These are phyloP conservation scores for Micoletzkya japonica DNA, from an alignment of 2,888 invertebrate species.

Conservation along the genomic window DNA sequence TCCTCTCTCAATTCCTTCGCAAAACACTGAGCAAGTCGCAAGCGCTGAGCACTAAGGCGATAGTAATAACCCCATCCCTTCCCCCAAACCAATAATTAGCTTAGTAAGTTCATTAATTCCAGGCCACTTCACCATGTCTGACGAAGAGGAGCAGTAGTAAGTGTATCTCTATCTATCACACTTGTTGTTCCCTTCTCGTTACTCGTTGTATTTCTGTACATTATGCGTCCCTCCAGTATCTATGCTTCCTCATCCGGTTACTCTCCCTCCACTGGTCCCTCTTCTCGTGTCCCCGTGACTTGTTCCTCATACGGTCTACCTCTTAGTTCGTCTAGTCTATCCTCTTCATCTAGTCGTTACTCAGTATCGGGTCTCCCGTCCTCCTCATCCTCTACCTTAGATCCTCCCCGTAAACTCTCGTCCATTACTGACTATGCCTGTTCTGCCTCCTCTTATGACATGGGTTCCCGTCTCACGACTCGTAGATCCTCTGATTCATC, in stretches of 20 bases:
- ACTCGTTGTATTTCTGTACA: constrained; percentile 7
- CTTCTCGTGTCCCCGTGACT: constrained; percentile 2
- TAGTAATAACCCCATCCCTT: too few species aligned
- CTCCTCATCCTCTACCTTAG: constrained; percentile 4
- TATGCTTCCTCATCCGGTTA: constrained; percentile 17
- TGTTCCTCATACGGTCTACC: background rate
- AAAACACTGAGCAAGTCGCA: background rate
- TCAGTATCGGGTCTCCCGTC: constrained; percentile 16
- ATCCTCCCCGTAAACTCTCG: constrained; percentile 12
- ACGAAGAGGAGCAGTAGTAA: constrained; percentile 56
- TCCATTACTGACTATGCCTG: constrained; percentile 24
- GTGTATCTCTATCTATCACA: constrained; percentile 29
- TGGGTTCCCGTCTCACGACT: constrained; percentile 12
- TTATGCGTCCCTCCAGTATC: constrained; percentile 12
- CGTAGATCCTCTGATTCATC: constrained; percentile 19
- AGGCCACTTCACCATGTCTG: constrained; percentile 50
- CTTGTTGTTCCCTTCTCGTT: constrained; percentile 17
- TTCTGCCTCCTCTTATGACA: constrained; percentile 18
- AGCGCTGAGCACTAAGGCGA: background rate
- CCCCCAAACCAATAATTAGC: too few species aligned
- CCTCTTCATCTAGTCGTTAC: background rate
- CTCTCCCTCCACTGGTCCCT: background rate
- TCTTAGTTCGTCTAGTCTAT: background rate
- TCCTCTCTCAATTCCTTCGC: too few species aligned
- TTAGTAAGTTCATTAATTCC: too few species aligned